Conservation (phyloP, 1,140 invertebrate genomes). For the Polyergus mexicanus region DNA sequence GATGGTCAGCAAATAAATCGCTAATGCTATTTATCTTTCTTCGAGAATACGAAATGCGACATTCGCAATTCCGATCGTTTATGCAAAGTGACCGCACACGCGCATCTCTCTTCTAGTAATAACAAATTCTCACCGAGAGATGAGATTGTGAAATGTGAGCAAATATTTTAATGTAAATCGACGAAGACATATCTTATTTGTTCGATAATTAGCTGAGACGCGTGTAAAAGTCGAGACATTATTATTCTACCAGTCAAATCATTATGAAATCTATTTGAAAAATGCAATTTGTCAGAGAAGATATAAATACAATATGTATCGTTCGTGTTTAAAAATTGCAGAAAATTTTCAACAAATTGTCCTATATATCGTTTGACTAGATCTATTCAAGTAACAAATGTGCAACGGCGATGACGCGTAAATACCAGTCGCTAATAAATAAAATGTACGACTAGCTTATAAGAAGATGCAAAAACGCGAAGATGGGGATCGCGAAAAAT, state of each 20-base stretch:
- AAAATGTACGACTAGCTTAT: no score
- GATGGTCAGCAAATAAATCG: slow-evolving; percentile 18
- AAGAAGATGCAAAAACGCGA: background rate
- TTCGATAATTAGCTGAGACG: background rate
- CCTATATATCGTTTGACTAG: background rate
- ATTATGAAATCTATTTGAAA: background rate
- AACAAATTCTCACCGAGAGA: background rate
- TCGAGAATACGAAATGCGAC: background rate
- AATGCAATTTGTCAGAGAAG: background rate
- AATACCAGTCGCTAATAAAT: slow-evolving; percentile 1
- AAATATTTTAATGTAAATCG: slow-evolving; percentile 2
- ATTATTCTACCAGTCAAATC: background rate
- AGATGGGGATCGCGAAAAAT: background rate
- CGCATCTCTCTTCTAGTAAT: background rate
- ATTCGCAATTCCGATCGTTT: background rate
- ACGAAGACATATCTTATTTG: background rate
- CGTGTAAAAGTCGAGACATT: background rate
- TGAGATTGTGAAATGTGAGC: background rate
- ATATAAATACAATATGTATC: background rate
- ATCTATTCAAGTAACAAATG: background rate
- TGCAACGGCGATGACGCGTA: background rate
- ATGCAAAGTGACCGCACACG: background rate
- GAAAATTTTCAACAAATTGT: background rate
- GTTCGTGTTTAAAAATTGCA: background rate
- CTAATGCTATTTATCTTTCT: slow-evolving; percentile 2